A percentile compares a stretch with the other conserved stretches of the same genome.
Conservation (phyloP, 2,888 invertebrate species). For the Sminthurides aquaticus region DNA sequence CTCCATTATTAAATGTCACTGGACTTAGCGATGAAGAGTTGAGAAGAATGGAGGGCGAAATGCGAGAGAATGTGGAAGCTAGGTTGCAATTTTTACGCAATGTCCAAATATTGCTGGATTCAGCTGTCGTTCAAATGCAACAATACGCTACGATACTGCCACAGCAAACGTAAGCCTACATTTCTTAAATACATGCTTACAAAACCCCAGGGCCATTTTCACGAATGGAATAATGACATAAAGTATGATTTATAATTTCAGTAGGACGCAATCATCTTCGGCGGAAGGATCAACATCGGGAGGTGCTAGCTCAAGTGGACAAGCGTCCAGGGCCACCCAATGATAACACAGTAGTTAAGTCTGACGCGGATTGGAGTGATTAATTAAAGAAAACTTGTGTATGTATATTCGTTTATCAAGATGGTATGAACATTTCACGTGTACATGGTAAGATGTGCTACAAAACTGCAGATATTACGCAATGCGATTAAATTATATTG, state of each 20-base stretch:
- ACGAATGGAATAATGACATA: too few species aligned
- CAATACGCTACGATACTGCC: constrained; percentile 61
- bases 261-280: not conserved
- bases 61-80: constrained; percentile 80
- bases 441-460: too few species aligned
- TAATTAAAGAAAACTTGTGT: too few species aligned
- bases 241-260: not conserved
- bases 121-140: constrained; percentile 87
- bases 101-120: constrained; percentile 83
- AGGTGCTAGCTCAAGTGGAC: not conserved
- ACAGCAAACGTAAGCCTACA: constrained; percentile 5
- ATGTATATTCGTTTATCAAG: too few species aligned
- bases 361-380: too few species aligned
- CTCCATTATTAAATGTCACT: constrained; percentile 63
- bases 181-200: not conserved
- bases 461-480: too few species aligned
- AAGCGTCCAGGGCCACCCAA: too few species aligned
- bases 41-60: constrained; percentile 76
- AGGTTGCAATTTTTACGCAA: constrained; percentile 76
- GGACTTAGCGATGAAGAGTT: constrained; percentile 76
- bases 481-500: too few species aligned
- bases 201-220: too few species aligned
- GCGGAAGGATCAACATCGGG: not conserved
- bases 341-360: not conserved
- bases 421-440: too few species aligned